Evolutionary conservation across 2,797 vertebrate genomes (phyloP).

Genomic region (Bufotes viridis): DNA sequence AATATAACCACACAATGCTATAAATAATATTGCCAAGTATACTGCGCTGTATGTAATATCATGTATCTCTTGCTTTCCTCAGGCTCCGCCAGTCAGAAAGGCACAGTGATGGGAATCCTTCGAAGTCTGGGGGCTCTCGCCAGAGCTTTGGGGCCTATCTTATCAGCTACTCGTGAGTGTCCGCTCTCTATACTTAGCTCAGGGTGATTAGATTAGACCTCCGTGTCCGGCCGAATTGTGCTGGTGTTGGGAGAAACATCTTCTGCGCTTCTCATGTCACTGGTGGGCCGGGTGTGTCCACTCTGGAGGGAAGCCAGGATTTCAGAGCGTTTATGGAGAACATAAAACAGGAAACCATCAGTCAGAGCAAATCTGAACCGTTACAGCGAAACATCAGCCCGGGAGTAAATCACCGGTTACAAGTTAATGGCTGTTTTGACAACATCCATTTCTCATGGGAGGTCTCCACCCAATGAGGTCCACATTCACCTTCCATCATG

Average conservation of each 20-base stretch:
- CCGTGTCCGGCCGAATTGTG: not conserved
- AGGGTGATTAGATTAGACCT: conserved; percentile 24
- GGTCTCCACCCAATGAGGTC: not conserved
- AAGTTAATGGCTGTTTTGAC: conserved; percentile 1
- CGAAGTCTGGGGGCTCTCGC: conserved; percentile 92
- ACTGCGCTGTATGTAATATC: not conserved
- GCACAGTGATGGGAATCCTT: conserved; percentile 93
- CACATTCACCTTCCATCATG: conserved; percentile 5
- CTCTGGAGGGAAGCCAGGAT: conserved; percentile 22
- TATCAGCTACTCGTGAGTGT: conserved; percentile 84
- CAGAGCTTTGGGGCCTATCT: conserved; percentile 86
- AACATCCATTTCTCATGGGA: conserved; percentile 1
- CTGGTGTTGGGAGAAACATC: conserved; percentile 21
- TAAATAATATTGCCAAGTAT: not conserved
- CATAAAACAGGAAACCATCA: conserved; percentile 21
- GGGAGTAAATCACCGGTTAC: not conserved
- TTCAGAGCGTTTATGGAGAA: conserved; percentile 1
- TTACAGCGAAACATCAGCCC: not conserved
- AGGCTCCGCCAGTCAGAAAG: conserved; percentile 91
- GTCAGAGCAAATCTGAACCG: not conserved
- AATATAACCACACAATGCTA: not conserved
- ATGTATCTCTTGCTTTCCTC: not conserved
- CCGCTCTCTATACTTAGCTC: not conserved
- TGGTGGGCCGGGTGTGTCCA: conserved; percentile 3
- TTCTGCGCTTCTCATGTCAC: conserved; percentile 10